Evolutionary conservation across 2,113 vertebrate species (phyloP).

Genomic region (Murina feae): DNA sequence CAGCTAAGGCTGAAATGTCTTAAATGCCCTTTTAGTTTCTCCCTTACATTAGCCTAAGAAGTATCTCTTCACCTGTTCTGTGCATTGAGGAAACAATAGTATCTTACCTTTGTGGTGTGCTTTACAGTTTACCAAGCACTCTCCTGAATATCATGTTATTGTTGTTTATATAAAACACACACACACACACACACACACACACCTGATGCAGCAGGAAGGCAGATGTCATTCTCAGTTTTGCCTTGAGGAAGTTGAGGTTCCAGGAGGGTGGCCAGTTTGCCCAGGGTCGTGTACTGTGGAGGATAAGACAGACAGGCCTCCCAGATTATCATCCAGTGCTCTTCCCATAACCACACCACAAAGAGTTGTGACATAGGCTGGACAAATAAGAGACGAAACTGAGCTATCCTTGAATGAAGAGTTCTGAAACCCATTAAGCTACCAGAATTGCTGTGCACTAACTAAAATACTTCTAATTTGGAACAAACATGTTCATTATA

Average conservation of each 20-base stretch:
- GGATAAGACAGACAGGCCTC: not conserved
- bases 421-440: not conserved
- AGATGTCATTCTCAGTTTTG: not conserved
- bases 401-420: not conserved
- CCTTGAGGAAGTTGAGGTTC: not conserved
- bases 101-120: not conserved
- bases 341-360: not conserved
- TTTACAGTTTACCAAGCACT: not conserved
- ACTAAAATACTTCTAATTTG: not conserved
- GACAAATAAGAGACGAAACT: not conserved
- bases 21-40: not conserved
- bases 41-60: not conserved
- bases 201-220: not conserved
- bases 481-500: not conserved
- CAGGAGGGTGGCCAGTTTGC: not conserved
- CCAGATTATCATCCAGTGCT: not conserved
- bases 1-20: not conserved
- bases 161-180: not conserved
- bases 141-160: not conserved
- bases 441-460: not conserved
- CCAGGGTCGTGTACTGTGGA: not conserved
- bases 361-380: not conserved
- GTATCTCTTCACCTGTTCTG: not conserved
- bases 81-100: not conserved
- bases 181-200: too few relatives aligned